phyloP scores from a whole-genome alignment of 2,797 vertebrate species.

The Menidia menidia region DNA sequence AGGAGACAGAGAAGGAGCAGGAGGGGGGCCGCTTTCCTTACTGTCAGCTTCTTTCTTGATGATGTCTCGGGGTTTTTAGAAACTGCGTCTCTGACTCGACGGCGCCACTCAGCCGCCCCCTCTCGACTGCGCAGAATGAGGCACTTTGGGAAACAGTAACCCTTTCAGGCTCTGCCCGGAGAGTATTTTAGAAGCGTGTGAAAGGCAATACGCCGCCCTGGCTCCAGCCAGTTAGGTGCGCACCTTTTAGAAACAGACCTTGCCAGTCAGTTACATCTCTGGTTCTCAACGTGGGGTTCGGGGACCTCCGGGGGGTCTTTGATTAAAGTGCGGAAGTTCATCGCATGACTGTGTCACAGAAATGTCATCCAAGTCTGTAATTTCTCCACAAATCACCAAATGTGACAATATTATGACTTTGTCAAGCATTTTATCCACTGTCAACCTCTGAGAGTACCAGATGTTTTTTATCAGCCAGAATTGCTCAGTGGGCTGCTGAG shows the following conservation, averaged over 20 bases:
- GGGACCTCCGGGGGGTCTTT: conserved; percentile 50
- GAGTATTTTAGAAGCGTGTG: conserved; percentile 85
- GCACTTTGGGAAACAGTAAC: conserved; percentile 88
- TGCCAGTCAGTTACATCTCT: conserved; percentile 61
- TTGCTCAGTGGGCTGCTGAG: background rate
- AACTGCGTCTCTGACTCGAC: conserved; percentile 86
- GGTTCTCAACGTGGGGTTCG: conserved; percentile 60
- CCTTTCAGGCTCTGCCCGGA: conserved; percentile 86
- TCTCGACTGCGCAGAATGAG: conserved; percentile 88
- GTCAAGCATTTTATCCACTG: background rate
- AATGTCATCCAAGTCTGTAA: background rate
- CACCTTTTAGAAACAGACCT: conserved; percentile 74
- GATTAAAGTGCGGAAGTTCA: conserved; percentile 22
- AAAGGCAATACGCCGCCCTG: conserved; percentile 82
- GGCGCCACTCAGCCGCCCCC: conserved; percentile 90
- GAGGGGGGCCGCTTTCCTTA: conserved; percentile 78
- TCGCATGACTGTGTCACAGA: background rate
- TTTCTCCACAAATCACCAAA: conserved; percentile 1
- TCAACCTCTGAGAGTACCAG: background rate
- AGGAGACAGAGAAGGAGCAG: conserved; percentile 46
- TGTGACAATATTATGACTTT: background rate
- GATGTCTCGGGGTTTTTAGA: conserved; percentile 88
- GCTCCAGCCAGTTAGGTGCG: conserved; percentile 79
- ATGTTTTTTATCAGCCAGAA: background rate
- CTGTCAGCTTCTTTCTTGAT: conserved; percentile 86